Base-by-base conservation (phyloP, 2,888 invertebrate genomes). In the Tipula unca region DNA sequence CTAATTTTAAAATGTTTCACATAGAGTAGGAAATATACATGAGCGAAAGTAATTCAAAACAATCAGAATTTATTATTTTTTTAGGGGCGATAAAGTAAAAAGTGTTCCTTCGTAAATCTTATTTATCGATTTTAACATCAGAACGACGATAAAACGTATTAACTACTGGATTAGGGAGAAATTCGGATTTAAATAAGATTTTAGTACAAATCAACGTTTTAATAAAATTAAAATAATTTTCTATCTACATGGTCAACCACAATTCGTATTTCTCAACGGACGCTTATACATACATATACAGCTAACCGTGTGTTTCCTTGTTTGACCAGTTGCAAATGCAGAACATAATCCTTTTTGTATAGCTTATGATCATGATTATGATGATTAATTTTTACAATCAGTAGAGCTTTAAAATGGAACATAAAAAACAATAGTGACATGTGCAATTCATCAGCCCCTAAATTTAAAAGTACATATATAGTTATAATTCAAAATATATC, bases 41-140 rank as follows among this genome's bases (percentile, higher is more conserved):
- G 17, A 54, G 10, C 69, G 69, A 69, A 69, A 69, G 69, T 69
- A 69, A 69, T 69, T 69, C 69, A 20, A 69, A 69, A 69, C 69
- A 69, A 69, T 69, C 20, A 69, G 69, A 69, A 69, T 69, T 69
- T 69, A 69, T 69, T 25, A 25, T 69, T 69, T 69, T 69, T 69
- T 69, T 69, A 69, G 69, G 69, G 69, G 69, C 25, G 69, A 69
- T 69, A 69, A 69, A 69, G 69, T 69, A 69, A 69, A 69, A 69
- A 69, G 13, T 25, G 69, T 69, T 6, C n/a, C 69, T 69, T 69
- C 69, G 25, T 69, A 69, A 69, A 69, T 69, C 69, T 69, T 69
- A 8, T 69, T 69, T 69, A 69, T 69, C 69, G 69, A 69, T 69
- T 69, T 69, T 10, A 69, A 69, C 10, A 69, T 69, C 25, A 69